A percentile compares a stretch with the other conserved stretches of the same genome.
Conservation (phyloP, 1,140 invertebrate genomes). For the Pollicipes pollicipes region DNA sequence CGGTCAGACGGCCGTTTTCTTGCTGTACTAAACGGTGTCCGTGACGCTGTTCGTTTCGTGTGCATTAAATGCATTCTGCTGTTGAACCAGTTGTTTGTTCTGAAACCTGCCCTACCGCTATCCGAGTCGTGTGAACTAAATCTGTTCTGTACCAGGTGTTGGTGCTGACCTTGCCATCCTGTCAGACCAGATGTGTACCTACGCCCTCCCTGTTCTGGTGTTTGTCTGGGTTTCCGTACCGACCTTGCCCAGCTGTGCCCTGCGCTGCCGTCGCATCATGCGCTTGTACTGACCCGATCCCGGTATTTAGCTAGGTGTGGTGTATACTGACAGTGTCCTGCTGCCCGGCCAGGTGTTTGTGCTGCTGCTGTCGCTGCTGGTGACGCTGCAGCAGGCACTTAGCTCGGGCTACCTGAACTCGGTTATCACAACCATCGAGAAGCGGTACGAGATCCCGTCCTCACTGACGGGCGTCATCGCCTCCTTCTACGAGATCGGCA, state of each 20-base stretch:
- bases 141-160: no score
- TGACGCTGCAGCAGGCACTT: constrained; percentile 72
- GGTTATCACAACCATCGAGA: constrained; percentile 92
- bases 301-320: no score
- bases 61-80: not conserved
- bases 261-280: no score
- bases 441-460: constrained; percentile 86
- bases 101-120: not conserved
- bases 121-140: constrained; percentile 3
- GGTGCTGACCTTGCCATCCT: no score
- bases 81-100: not conserved
- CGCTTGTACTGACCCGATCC: no score
- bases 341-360: constrained; percentile 83
- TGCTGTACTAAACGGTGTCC: not conserved
- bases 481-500: constrained; percentile 87
- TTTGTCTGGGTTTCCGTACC: constrained; percentile 18
- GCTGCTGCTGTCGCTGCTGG: constrained; percentile 71
- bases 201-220: constrained; percentile 18
- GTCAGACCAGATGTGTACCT: constrained; percentile 8
- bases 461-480: constrained; percentile 79
- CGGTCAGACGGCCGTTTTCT: constrained; percentile 13
- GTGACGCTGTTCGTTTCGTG: constrained; percentile 1
- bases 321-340: no score
- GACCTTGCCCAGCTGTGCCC: constrained; percentile 32
- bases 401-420: constrained; percentile 82